These are phyloP conservation scores for Hypsibius dujardini DNA, from an alignment of 1,140 invertebrate species.

Conservation along the genomic window DNA sequence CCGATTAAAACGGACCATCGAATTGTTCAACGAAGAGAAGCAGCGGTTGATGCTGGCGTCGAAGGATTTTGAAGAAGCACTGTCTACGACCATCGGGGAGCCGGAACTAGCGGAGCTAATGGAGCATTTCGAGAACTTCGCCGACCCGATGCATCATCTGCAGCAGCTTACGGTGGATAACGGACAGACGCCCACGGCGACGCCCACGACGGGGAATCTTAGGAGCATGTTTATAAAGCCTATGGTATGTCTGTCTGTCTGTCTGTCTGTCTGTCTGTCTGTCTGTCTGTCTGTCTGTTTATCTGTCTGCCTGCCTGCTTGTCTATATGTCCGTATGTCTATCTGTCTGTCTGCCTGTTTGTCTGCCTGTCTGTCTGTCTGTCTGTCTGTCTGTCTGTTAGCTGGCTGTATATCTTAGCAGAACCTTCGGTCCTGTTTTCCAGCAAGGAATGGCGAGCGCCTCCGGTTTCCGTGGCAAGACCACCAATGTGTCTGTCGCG, in stretches of 20 bases:
- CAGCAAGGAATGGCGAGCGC: neutral
- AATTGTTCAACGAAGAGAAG: conserved; percentile 16
- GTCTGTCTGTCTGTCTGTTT: no score
- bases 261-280: neutral
- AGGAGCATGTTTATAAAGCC: conserved; percentile 5
- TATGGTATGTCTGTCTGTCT: neutral
- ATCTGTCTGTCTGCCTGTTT: no score
- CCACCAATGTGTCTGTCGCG: neutral
- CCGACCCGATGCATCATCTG: neutral
- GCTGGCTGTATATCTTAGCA: neutral
- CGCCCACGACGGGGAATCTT: neutral
- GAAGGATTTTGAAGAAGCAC: neutral
- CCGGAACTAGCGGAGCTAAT: conserved; percentile 1
- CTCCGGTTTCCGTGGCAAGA: neutral
- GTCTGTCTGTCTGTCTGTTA: neutral
- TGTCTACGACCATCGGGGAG: neutral
- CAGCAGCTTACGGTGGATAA: neutral
- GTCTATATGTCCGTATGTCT: no score
- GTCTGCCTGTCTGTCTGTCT: no score
- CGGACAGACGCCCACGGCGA: neutral
- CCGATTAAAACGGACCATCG: conserved; percentile 5
- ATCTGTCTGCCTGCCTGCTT: no score
- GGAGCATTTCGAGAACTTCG: conserved; percentile 12
- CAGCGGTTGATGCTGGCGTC: neutral
- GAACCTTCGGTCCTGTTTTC: neutral